Evolutionary conservation across 2,113 vertebrate species (phyloP).

Genomic region (Ophiodon elongatus): DNA sequence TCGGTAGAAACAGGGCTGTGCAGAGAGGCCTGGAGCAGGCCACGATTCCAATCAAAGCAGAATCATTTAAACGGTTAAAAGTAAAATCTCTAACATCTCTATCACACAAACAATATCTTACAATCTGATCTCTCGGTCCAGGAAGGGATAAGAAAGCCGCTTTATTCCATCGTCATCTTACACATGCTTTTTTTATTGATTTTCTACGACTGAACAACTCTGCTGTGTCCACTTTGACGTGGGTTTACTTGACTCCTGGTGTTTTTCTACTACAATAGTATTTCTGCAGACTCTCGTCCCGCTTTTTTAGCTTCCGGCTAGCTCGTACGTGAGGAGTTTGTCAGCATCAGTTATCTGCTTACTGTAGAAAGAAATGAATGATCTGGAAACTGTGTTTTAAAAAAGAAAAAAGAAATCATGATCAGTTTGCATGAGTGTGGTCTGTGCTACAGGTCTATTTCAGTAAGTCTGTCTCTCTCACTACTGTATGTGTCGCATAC

Average conservation of each 20-base stretch:
- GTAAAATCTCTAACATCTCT: neutral
- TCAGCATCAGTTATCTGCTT: constrained; percentile 8
- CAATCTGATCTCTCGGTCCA: constrained; percentile 7
- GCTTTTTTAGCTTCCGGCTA: constrained; percentile 20
- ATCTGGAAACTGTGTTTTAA: constrained; percentile 11
- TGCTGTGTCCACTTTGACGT: neutral
- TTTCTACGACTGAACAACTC: constrained; percentile 27
- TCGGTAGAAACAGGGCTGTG: neutral
- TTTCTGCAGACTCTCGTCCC: constrained; percentile 21
- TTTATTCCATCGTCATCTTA: constrained; percentile 32
- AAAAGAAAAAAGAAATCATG: neutral
- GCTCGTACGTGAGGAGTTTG: constrained; percentile 16
- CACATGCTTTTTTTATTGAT: constrained; percentile 2
- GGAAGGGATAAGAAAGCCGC: neutral
- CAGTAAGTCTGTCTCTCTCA: constrained; percentile 30
- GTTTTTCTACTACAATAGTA: constrained; percentile 41
- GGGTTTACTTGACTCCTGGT: constrained; percentile 25
- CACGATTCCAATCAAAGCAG: neutral
- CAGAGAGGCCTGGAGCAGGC: neutral
- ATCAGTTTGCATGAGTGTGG: constrained; percentile 34
- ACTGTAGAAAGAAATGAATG: constrained; percentile 13
- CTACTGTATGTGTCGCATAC: constrained; percentile 8
- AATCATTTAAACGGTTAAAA: constrained; percentile 21
- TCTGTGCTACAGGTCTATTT: constrained; percentile 39
- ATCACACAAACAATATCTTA: constrained; percentile 5